Evolutionary conservation across 2,113 vertebrate genomes (phyloP), one percentile per base, ranked within the genome.

Genomic region (Emberiza fucata): DNA sequence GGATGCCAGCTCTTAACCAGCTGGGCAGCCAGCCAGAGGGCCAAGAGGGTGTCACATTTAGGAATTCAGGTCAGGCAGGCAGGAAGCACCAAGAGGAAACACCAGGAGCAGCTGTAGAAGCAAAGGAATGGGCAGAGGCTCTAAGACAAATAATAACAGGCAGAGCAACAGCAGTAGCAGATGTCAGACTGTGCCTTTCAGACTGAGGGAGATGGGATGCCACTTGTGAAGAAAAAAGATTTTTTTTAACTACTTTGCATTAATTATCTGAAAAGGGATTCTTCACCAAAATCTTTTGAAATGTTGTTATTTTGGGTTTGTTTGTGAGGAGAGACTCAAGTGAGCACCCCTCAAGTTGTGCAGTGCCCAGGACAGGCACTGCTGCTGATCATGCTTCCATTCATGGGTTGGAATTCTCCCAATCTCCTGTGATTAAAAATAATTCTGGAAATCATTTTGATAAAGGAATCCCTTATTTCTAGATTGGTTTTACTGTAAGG

Each of bases 31-130:
- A 93, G 95, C 92, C 93, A 95, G 94, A 83, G 90, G 93, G 75
- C 81, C 87, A 91, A 73, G 87, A 82, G 85, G 81, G 87, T 95
- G 93, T 91, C 87, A 88, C 82, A 80, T 93, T 27, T 60, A 60
- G 94, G 94, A 96, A 96, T 95, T 96, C 69, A 78, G 94, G 70
- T 92, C 87, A 93, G 59, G 78, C 89, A 95, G 92, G 85, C 95
- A 97, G 96, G 96, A 97, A 97, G 61, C 81, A 87, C 87, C 91
- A 94, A 86, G 89, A 97, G 96, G 96, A 97, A 97, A 96, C 94
- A 90, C 78, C 93, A 96, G 75, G 87, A 95, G 92, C 96, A 97
- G 94, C 96, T 97, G 95, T 92, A 83, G 96, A 96, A 97, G 95
- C 96, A 95, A 86, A 95, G 96, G 91, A 95, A 95, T 85, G 85